Percentiles rank a stretch among this genome's conserved stretches.
These are phyloP conservation scores for Columba livia DNA, from an alignment of 2,113 vertebrate genomes.

Conservation along the genomic window DNA sequence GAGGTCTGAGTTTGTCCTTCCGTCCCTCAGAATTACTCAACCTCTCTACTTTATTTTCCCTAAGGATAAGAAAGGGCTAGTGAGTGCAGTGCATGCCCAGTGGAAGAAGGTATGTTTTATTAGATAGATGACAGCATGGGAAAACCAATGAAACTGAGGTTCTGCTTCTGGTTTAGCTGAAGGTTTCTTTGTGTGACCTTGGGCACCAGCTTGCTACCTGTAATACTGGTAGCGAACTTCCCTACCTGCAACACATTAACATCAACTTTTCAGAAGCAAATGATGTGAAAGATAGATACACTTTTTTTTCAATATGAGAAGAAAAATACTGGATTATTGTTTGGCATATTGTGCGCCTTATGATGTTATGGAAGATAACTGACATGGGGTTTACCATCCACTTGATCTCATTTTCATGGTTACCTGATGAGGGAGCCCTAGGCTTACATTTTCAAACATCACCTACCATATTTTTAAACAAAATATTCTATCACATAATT, in stretches of 20 bases:
- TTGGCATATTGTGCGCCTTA: background rate
- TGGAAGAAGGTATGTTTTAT: background rate
- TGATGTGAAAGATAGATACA: background rate
- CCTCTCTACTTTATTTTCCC: background rate
- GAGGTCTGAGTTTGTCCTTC: background rate
- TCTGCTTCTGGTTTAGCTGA: background rate
- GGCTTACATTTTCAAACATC: background rate
- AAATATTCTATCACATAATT: background rate
- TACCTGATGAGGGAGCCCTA: slow-evolving; percentile 58
- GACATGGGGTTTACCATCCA: background rate
- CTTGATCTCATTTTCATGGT: background rate
- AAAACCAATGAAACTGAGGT: background rate
- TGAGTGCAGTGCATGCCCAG: background rate
- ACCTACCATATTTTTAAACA: background rate
- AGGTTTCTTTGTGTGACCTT: background rate
- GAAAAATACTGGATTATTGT: background rate
- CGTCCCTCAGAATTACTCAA: background rate
- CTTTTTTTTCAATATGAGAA: background rate
- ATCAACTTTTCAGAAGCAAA: background rate
- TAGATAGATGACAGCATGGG: background rate
- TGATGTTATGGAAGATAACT: background rate
- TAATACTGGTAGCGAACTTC: background rate
- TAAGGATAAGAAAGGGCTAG: background rate
- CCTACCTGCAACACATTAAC: background rate
- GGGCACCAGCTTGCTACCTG: background rate